phyloP scores from a whole-genome alignment of 2,797 vertebrate genomes.

The Malurus leucopterus region DNA sequence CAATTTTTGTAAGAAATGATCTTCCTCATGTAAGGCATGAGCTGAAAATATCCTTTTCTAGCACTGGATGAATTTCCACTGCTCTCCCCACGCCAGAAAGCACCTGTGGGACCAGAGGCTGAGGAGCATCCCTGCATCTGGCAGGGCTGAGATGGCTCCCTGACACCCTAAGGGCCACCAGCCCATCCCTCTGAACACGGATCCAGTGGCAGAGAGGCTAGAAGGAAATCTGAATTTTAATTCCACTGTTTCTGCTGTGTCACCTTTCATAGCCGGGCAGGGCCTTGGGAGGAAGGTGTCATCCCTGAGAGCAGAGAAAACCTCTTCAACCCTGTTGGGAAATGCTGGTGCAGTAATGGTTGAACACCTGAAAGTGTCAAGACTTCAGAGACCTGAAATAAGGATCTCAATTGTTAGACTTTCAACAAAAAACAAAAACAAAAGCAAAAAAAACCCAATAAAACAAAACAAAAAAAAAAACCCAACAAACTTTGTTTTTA shows the following conservation, averaged over 20 bases:
- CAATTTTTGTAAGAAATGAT: neutral
- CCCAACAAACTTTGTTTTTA: neutral
- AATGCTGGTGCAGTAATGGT: neutral
- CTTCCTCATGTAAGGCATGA: neutral
- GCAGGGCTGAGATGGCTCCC: neutral
- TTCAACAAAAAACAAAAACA: too few species aligned
- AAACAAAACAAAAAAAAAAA: neutral
- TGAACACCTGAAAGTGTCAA: neutral
- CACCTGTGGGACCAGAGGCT: neutral
- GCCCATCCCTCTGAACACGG: accelerated
- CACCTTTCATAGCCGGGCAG: neutral
- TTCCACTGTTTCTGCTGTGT: neutral
- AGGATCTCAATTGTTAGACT: neutral
- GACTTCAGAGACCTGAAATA: neutral
- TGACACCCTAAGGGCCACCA: neutral
- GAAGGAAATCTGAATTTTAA: neutral
- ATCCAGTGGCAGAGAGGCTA: neutral
- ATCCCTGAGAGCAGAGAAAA: neutral
- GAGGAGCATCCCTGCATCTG: accelerated
- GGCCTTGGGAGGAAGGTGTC: neutral
- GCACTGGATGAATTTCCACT: neutral
- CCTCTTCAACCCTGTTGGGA: neutral
- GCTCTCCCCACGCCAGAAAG: too few species aligned
- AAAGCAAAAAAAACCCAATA: too few species aligned
- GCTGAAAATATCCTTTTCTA: neutral